These are phyloP conservation scores for Clarias macrocephalus DNA, from an alignment of 2,113 vertebrate genomes.

Conservation along the genomic window DNA sequence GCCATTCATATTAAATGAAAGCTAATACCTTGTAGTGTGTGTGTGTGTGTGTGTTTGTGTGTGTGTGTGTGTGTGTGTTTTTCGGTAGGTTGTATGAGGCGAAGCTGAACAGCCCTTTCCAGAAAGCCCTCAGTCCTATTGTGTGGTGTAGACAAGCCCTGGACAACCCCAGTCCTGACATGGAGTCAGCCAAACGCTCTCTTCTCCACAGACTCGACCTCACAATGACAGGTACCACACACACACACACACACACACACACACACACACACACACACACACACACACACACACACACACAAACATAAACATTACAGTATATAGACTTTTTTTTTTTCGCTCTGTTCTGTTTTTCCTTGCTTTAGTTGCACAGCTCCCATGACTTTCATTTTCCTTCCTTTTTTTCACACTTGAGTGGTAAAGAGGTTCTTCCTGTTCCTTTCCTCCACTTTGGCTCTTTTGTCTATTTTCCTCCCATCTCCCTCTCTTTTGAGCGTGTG, in stretches of 20 bases:
- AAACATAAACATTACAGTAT: no score
- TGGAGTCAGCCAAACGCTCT: conserved; percentile 95
- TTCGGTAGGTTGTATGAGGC: conserved; percentile 86
- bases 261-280: background rate
- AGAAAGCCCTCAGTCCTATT: conserved; percentile 88
- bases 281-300: background rate
- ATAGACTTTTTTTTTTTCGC: background rate
- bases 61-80: conserved; percentile 28
- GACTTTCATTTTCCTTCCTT: background rate
- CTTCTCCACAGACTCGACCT: conserved; percentile 95
- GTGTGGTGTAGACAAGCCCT: conserved; percentile 96
- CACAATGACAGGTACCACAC: conserved; percentile 86
- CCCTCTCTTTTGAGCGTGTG: conserved; percentile 7
- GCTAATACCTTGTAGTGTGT: background rate
- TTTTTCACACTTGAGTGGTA: background rate
- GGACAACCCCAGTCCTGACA: conserved; percentile 94
- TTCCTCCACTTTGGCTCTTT: conserved; percentile 18
- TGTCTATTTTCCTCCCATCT: conserved; percentile 12
- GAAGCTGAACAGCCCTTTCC: conserved; percentile 87
- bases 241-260: background rate
- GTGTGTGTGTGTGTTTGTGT: conserved; percentile 8
- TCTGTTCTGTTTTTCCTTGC: background rate
- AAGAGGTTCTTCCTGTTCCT: conserved; percentile 13
- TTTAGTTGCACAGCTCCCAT: no score
- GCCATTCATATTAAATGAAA: background rate